These are phyloP conservation scores for Phalacrocorax brasilianus DNA, from an alignment of 2,113 vertebrate genomes.

Conservation along the genomic window DNA sequence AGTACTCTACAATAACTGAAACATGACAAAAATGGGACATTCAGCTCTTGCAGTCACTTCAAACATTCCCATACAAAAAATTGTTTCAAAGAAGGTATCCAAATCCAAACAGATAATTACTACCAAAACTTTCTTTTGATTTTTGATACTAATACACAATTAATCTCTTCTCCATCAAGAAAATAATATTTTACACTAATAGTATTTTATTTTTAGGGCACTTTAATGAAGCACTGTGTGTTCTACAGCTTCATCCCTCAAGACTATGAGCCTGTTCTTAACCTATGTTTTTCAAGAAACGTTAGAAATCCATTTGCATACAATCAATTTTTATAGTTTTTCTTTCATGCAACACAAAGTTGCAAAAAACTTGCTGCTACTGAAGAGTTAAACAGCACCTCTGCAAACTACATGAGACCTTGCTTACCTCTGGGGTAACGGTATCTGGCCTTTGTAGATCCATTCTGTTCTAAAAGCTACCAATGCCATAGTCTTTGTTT, in stretches of 20 bases:
- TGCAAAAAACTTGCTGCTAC: not conserved
- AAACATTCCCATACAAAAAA: not conserved
- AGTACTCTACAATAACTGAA: not conserved
- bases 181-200: not conserved
- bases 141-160: not conserved
- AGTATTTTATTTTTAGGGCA: not conserved
- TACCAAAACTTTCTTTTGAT: not conserved
- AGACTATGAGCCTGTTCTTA: not conserved
- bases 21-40: not conserved
- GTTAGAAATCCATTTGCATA: not conserved
- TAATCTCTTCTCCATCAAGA: not conserved
- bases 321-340: not conserved
- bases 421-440: not conserved
- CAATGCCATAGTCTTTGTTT: not conserved
- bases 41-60: not conserved
- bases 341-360: not conserved
- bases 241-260: not conserved
- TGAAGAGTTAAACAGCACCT: not conserved
- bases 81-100: not conserved
- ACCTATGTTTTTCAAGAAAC: not conserved
- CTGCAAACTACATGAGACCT: not conserved
- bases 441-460: not conserved
- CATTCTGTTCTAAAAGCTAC: not conserved
- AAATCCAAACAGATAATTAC: not conserved
- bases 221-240: fast-evolving